Base-by-base conservation (phyloP, 2,888 invertebrate genomes). In the Pegoplata infirma region DNA sequence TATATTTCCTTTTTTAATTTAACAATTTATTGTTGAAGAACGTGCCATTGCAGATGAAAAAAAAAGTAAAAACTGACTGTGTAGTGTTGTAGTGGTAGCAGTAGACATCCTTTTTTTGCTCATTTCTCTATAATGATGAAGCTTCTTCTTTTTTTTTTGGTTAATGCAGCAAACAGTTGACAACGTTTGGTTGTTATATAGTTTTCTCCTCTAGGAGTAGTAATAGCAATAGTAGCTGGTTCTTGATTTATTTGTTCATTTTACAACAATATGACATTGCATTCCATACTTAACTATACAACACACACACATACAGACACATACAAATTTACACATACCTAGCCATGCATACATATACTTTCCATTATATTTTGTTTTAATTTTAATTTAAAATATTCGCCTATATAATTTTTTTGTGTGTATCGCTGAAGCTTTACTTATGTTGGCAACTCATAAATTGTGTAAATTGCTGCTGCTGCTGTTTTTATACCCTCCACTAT, bases 181-280 rank as follows among this genome's bases (percentile, higher is more conserved):
- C 49, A 67, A 66, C 47, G 32, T 32, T 16, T 10, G 10, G 5
- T 46, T 8, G 40, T 46, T 36, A 49, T 64, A 53, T 36, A 44
- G 51, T 74, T 40, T n/a, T 40, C 5, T 25, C 3, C 25, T 25
- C 46, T 19, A 51, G 32, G 67, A 28, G 55, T 19, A 4, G n/a
- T 12, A 14, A 28, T 32, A 12, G 28, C 51, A 32, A 16, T 53
- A 49, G 51, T 46, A 23, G 59, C 36, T 21, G 8, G 67, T 40
- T 63, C 67, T 58, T 79, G 71, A 75, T 79, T 75, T 79, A 75
- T 75, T 67, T 72, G 63, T 56, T 75, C 66, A 71, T 72, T 75
- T 71, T 51, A 51, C 36, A 10, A 63, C 36, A 59, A 16, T 51
- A 49, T 68, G 63, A 55, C 58, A 63, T 63, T 14, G n/a, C 8